phyloP scores from a whole-genome alignment of 1,140 invertebrate species.

The Cyclina sinensis region DNA sequence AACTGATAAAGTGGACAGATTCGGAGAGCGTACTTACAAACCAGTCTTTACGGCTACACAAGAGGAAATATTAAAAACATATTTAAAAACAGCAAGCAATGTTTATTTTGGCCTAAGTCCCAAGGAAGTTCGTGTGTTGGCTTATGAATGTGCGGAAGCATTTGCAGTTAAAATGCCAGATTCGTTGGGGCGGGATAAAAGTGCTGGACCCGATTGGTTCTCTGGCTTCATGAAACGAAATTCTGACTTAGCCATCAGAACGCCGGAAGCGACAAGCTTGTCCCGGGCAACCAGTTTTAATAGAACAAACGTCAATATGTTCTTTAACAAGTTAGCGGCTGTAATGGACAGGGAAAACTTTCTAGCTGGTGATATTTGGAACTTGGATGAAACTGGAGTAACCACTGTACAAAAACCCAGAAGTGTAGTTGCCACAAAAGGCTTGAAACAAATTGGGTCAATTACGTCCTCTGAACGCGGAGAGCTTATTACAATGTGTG shows the following conservation, averaged over 20 bases:
- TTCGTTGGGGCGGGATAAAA: neutral
- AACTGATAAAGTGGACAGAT: neutral
- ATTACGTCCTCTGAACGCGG: neutral
- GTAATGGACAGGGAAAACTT: too few relatives aligned
- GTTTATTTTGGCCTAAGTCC: neutral
- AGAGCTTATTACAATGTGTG: conserved; percentile 51
- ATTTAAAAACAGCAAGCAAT: neutral
- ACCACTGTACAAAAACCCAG: too few relatives aligned
- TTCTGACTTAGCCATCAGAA: neutral
- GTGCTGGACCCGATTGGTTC: neutral
- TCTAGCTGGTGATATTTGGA: too few relatives aligned
- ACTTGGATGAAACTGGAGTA: too few relatives aligned
- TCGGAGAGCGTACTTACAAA: neutral
- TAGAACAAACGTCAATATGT: neutral
- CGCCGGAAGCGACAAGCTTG: neutral
- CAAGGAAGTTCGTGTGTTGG: neutral
- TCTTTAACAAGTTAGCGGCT: neutral
- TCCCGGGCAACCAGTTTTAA: neutral
- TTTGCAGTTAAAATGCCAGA: neutral
- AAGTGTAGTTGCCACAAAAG: too few relatives aligned
- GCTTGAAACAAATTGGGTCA: neutral
- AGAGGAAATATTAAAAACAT: neutral
- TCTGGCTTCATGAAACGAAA: too few relatives aligned
- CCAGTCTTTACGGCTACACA: neutral
- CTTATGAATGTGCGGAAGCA: neutral